phyloP scores from a whole-genome alignment of 2,113 vertebrate genomes.

The Gopherus evgoodei region DNA sequence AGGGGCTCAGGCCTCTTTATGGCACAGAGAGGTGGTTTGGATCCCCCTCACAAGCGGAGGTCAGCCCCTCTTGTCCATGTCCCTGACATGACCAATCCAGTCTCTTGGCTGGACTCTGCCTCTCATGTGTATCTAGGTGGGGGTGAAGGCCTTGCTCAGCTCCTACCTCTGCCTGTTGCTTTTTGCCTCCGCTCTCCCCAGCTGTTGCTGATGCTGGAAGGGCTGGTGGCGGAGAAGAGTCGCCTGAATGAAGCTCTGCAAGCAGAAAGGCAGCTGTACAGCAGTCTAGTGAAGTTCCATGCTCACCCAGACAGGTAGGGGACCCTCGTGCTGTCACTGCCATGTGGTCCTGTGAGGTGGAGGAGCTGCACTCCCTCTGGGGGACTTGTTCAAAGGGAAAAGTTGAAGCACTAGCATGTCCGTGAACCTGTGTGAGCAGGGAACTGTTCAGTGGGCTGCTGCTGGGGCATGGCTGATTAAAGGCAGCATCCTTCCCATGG shows the following conservation, averaged over 20 bases:
- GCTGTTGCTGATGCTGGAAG: slow-evolving; percentile 86
- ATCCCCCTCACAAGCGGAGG: background rate
- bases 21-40: background rate
- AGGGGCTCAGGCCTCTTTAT: background rate
- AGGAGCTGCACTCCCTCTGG: background rate
- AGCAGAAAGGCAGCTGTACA: slow-evolving; percentile 90
- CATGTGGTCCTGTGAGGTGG: fast-evolving
- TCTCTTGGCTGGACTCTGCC: background rate
- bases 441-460: background rate
- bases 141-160: background rate
- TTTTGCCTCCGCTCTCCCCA: slow-evolving; percentile 43
- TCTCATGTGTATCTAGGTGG: background rate
- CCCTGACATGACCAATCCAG: background rate
- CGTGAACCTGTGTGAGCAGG: background rate
- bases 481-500: background rate
- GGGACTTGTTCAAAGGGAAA: too few species aligned
- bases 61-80: background rate
- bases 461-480: background rate
- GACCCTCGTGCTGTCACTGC: fast-evolving
- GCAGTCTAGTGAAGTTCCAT: slow-evolving; percentile 87
- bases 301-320: slow-evolving; percentile 85
- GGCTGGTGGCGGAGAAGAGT: slow-evolving; percentile 87
- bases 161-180: background rate
- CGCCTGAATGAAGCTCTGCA: slow-evolving; percentile 90
- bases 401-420: background rate